Evolutionary conservation across 1,140 invertebrate species (phyloP).

Genomic region (Orchestia grillus): DNA sequence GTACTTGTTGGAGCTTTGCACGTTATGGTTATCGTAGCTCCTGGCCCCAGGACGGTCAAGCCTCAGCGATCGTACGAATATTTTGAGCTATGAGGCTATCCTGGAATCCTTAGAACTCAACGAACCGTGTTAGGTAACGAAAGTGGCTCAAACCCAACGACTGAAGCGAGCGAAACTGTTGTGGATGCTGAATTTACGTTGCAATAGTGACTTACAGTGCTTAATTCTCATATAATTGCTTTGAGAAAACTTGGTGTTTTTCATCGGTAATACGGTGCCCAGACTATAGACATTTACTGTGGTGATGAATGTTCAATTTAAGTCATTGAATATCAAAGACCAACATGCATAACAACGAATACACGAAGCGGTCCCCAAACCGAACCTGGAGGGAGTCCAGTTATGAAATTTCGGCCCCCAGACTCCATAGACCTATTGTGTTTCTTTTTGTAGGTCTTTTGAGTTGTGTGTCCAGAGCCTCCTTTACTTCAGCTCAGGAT

Average conservation of each 20-base stretch:
- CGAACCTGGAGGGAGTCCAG: background rate
- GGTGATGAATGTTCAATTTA: background rate
- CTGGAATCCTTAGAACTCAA: conserved; percentile 20
- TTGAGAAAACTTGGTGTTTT: background rate
- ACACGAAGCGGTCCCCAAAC: background rate
- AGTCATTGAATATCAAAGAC: background rate
- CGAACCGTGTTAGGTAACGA: conserved; percentile 46
- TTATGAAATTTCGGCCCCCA: background rate
- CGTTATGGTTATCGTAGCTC: conserved; percentile 45
- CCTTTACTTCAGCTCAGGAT: conserved; percentile 36
- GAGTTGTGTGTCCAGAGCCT: background rate
- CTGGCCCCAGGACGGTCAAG: conserved; percentile 3
- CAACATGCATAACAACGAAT: background rate
- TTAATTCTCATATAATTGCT: background rate
- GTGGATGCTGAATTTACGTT: background rate
- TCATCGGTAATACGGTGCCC: background rate
- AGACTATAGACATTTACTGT: background rate
- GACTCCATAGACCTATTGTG: background rate
- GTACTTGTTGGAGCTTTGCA: conserved; percentile 50
- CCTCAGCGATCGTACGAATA: conserved; percentile 38
- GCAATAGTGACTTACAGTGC: background rate
- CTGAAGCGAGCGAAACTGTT: background rate
- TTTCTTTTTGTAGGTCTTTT: conserved; percentile 7
- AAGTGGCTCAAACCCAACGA: conserved; percentile 25
- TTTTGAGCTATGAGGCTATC: conserved; percentile 50